A percentile compares a stretch with the other conserved stretches of the same genome.
phyloP scores from a whole-genome alignment of 2,888 invertebrate species.

The Orthonevra nobilis region DNA sequence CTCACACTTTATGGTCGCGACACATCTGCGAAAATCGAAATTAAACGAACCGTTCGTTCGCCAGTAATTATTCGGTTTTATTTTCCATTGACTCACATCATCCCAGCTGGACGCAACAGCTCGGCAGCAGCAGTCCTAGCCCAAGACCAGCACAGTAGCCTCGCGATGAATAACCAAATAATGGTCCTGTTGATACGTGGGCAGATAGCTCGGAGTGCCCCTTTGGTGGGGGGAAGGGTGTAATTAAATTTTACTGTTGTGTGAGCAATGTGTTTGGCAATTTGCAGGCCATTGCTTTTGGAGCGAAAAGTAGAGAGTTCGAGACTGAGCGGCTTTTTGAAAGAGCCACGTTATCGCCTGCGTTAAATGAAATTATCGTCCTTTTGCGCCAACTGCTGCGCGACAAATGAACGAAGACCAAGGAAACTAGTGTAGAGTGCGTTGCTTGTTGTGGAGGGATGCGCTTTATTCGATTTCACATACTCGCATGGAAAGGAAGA shows the following conservation, averaged over 20 bases:
- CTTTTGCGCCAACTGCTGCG: conserved; percentile 28
- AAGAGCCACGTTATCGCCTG: conserved; percentile 63
- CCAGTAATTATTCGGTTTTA: conserved; percentile 66
- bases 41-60: conserved; percentile 69
- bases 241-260: conserved; percentile 70
- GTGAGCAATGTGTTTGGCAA: conserved; percentile 17
- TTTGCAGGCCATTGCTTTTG: conserved; percentile 30
- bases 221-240: conserved; percentile 31
- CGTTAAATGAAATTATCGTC: conserved; percentile 62
- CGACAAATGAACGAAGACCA: conserved; percentile 54
- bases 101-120: conserved; percentile 14
- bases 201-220: neutral
- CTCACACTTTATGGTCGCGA: conserved; percentile 11
- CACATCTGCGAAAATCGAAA: conserved; percentile 68
- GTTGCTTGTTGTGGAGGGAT: conserved; percentile 10
- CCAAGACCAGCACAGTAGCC: conserved; percentile 26
- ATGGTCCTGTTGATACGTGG: conserved; percentile 43
- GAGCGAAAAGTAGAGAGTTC: neutral
- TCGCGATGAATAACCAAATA: conserved; percentile 65
- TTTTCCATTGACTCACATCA: conserved; percentile 39
- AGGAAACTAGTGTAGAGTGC: conserved; percentile 8
- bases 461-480: neutral
- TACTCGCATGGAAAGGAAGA: conserved; percentile 44
- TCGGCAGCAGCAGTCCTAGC: neutral
- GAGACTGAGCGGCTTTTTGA: conserved; percentile 25